These are phyloP conservation scores for Epistrophella euchroma DNA, from an alignment of 2,888 invertebrate species.

Conservation along the genomic window DNA sequence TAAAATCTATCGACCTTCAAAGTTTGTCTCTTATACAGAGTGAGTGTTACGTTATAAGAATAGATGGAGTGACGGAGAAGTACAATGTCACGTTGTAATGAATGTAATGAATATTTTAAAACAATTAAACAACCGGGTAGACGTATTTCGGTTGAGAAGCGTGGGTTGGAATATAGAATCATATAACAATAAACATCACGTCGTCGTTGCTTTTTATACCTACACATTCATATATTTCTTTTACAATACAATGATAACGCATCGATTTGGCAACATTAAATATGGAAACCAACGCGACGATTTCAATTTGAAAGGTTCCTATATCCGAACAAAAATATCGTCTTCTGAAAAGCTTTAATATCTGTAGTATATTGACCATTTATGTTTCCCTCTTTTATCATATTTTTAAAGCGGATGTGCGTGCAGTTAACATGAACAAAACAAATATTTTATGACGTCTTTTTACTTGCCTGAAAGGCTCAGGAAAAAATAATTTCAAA, in stretches of 20 bases:
- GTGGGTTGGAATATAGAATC: constrained; percentile 46
- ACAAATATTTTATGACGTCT: constrained; percentile 7
- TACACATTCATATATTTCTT: not conserved
- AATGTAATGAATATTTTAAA: constrained; percentile 72
- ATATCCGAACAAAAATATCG: not conserved
- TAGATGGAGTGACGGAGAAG: constrained; percentile 22
- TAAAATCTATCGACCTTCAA: constrained; percentile 43
- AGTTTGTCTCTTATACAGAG: not conserved
- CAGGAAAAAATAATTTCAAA: not conserved
- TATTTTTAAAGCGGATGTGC: constrained; percentile 21
- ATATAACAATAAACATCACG: constrained; percentile 40
- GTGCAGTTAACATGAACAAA: not conserved
- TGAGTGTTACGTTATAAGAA: not conserved
- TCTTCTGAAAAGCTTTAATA: not conserved
- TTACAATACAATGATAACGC: constrained; percentile 1
- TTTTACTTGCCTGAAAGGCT: not conserved
- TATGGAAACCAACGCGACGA: constrained; percentile 34
- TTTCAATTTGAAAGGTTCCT: too few relatives aligned
- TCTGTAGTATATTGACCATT: not conserved
- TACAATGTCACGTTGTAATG: constrained; percentile 58
- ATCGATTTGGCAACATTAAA: constrained; percentile 36
- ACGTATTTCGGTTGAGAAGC: constrained; percentile 63
- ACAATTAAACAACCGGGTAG: constrained; percentile 66
- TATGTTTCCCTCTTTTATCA: not conserved
- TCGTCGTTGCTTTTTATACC: not conserved